Evolutionary conservation across 2,113 vertebrate species (phyloP).

Genomic region (Pachyramphus minor): DNA sequence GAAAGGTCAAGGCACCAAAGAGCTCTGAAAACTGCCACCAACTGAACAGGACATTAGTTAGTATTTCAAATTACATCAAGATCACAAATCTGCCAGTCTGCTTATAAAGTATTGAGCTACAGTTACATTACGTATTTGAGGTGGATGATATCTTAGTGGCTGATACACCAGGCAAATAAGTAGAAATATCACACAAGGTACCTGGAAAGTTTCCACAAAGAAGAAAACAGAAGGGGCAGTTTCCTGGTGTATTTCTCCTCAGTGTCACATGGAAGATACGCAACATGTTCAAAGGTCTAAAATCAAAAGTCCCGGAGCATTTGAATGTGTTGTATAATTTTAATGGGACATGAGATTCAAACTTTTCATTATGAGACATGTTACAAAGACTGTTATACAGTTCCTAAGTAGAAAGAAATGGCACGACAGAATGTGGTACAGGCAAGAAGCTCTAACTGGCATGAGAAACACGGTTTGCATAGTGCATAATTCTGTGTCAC

Average conservation of each 20-base stretch:
- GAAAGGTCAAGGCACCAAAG: neutral
- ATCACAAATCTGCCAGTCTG: neutral
- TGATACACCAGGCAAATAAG: neutral
- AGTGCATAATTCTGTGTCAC: neutral
- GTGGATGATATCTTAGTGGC: neutral
- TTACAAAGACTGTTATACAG: neutral
- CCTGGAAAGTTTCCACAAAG: neutral
- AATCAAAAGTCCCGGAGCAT: neutral
- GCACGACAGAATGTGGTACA: neutral
- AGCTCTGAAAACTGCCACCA: neutral
- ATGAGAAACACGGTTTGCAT: fast-evolving
- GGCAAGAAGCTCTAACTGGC: neutral
- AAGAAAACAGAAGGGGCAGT: neutral
- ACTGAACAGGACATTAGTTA: neutral
- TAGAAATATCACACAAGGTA: neutral
- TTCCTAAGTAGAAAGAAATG: neutral
- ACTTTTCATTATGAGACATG: neutral
- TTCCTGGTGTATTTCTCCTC: neutral
- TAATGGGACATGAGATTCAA: neutral
- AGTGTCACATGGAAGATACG: neutral
- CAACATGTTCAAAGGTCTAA: neutral
- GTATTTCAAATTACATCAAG: neutral
- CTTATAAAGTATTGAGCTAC: no score
- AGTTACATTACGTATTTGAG: neutral
- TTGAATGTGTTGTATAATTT: neutral